phyloP scores from a whole-genome alignment of 2,888 invertebrate genomes.

The Heterodera filipjevi region DNA sequence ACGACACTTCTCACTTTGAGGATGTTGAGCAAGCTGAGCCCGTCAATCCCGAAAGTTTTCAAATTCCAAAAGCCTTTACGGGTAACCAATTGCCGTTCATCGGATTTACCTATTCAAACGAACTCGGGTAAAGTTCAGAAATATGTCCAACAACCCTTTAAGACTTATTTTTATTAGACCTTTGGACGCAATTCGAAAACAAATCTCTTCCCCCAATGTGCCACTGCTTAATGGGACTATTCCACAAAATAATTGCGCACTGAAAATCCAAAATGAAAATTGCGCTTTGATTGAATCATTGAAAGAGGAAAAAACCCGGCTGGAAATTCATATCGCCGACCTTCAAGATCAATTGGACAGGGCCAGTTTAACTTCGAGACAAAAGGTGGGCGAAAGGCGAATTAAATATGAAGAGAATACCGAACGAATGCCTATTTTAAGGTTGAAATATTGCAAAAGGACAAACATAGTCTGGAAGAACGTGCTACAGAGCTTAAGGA shows the following conservation, averaged over 20 bases:
- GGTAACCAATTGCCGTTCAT: conserved; percentile 98
- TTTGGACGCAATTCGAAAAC: conserved; percentile 27
- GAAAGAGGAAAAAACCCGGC: conserved; percentile 35
- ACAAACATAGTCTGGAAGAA: conserved; percentile 32
- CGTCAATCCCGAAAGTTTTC: conserved; percentile 85
- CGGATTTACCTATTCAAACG: conserved; percentile 94
- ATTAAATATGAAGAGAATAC: neutral
- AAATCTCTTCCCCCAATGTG: neutral
- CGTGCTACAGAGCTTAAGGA: conserved; percentile 22
- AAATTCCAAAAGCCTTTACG: conserved; percentile 93
- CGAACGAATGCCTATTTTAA: neutral
- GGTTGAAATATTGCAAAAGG: conserved; percentile 76
- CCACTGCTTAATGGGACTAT: neutral
- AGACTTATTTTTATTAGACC: conserved; percentile 23
- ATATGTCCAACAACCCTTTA: neutral
- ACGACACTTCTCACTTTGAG: conserved; percentile 97
- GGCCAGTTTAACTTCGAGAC: conserved; percentile 80
- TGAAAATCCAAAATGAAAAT: neutral
- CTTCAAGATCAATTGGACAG: conserved; percentile 90
- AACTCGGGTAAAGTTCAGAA: conserved; percentile 44
- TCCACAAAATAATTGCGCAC: neutral
- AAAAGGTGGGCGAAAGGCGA: neutral
- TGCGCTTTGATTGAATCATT: conserved; percentile 18
- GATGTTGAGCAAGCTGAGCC: conserved; percentile 69
- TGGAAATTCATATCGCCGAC: conserved; percentile 74